Base-by-base conservation (phyloP, 2,113 vertebrate genomes). In the Solea senegalensis region DNA sequence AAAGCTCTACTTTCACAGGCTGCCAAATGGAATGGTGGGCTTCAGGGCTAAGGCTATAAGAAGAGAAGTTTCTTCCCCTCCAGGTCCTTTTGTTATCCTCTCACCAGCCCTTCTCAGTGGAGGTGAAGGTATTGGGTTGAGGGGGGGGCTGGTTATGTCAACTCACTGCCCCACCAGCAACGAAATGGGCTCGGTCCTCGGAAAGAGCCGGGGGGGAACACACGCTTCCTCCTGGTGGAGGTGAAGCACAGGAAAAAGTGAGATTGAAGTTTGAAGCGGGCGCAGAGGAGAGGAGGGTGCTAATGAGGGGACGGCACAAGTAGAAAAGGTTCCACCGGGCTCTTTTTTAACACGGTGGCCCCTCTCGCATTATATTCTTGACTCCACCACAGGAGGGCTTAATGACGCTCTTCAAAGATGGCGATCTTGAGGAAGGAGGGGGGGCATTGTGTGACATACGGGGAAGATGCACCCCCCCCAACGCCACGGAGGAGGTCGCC, bases 321-420 rank as follows among this genome's bases (percentile, higher is more conserved):
- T 46, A 81, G 80, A 81, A 79, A 91, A 88, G 87, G 74, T 83
- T 91, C 85, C 78, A 65, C 70, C 48, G 71, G 65, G 83, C 69
- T 85, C 77, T 83, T 86, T 95, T 59, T 52, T 95, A 94, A 94
- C 91, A 94, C 93, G 94, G 94, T 95, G 92, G 82, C 86, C 83
- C 85, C 95, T 94, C 92, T 93, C 89, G 90, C 94, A 96, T 96
- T 97, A 96, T 95, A 93, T 95, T 96, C 95, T 97, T 96, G 95
- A 96, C 95, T 96, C 94, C 94, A 92, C 93, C 95, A 87, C 93
- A 94, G 95, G 95, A 94, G 94, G 85, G 94, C 93, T 94, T 94
- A 94, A 95, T 96, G 86, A 88, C 91, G 93, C 95, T 85, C 76
- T 95, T 93, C 62, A 78, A 74, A 74, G 80, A 84, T 63, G 94